Percentiles rank a stretch among this genome's conserved stretches.
Conservation (phyloP, 2,113 vertebrate species). For the Apus apus region DNA sequence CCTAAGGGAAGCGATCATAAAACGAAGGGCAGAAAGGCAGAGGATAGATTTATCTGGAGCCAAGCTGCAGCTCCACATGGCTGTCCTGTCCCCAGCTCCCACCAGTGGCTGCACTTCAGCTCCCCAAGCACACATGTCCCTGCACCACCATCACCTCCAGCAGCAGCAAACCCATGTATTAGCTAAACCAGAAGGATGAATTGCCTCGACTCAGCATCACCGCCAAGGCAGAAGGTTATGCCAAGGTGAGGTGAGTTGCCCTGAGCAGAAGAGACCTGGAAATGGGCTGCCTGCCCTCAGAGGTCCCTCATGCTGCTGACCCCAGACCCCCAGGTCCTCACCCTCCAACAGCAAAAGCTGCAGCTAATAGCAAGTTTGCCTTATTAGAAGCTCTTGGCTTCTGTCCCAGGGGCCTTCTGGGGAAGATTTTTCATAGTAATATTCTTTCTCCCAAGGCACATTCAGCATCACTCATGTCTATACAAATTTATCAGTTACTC, state of each 20-base stretch:
- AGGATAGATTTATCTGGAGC: neutral
- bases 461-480: neutral
- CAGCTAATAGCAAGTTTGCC: conserved; percentile 4
- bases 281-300: neutral
- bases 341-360: neutral
- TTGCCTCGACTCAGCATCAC: neutral
- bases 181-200: neutral
- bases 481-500: neutral
- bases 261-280: neutral
- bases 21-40: neutral
- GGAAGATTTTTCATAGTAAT: conserved; percentile 1
- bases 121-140: neutral
- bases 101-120: fast-evolving
- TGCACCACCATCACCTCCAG: neutral
- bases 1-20: neutral
- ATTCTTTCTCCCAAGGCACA: neutral
- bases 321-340: neutral
- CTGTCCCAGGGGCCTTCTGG: conserved; percentile 7
- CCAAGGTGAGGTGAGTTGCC: fast-evolving
- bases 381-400: conserved; percentile 12
- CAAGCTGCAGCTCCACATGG: fast-evolving
- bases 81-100: neutral
- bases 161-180: neutral
- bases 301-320: neutral
- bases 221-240: neutral